These are phyloP conservation scores for Protonibea diacanthus DNA, from an alignment of 2,797 vertebrate species.

Conservation along the genomic window DNA sequence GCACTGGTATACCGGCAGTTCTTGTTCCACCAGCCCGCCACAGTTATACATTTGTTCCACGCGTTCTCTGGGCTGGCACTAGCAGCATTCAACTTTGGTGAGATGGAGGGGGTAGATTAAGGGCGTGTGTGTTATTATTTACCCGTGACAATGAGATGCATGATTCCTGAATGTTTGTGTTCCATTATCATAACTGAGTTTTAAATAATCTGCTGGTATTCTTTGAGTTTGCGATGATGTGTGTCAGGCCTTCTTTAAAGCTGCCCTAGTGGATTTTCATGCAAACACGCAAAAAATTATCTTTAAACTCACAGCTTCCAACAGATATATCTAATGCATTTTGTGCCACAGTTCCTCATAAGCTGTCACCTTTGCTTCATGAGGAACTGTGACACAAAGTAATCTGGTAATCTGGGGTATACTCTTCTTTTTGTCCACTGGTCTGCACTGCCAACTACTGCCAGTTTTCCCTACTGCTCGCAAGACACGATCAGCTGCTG, in stretches of 20 bases:
- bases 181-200: not conserved
- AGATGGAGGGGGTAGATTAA: slow-evolving; percentile 58
- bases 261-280: not conserved
- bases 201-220: not conserved
- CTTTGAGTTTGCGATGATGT: not conserved
- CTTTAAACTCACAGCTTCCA: not conserved
- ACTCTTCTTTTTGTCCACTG: not conserved
- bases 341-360: not conserved
- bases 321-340: not conserved
- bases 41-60: slow-evolving; percentile 94
- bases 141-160: not conserved
- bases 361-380: too few relatives aligned
- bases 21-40: slow-evolving; percentile 91
- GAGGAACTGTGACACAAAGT: too few relatives aligned
- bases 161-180: too few relatives aligned
- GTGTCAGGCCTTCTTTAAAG: not conserved
- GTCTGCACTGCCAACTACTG: not conserved
- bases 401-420: too few relatives aligned
- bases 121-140: not conserved
- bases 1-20: slow-evolving; percentile 92
- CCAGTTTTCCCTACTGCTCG: not conserved
- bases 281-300: not conserved
- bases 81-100: slow-evolving; percentile 98
- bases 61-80: slow-evolving; percentile 91
- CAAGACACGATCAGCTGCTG: not conserved